Evolutionary conservation across 2,888 invertebrate genomes (phyloP), one percentile per base, ranked within the genome.

Genomic region (Athalia circularis): DNA sequence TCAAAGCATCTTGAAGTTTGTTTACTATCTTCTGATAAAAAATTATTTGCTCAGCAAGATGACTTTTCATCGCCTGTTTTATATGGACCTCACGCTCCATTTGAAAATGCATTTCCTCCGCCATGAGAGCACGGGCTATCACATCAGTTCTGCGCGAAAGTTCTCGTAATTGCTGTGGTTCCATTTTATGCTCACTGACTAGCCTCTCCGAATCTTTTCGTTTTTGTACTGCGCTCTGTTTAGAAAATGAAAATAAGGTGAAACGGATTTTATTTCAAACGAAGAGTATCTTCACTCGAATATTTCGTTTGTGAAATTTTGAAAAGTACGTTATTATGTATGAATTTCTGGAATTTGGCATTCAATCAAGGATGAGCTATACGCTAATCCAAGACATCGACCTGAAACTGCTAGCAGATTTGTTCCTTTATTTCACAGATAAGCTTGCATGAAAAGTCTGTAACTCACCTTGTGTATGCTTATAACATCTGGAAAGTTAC

Each of bases 81-180:
- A 98, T 93, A 91, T 99, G 98, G 61, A 93, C 93, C 65, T 96
- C 95, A 83, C 98, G 93, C 88, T 98, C 97, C 47, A 92, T 91
- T 88, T 98, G 97, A 89, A 99, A 98, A 90, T 99, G 97, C 85
- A 95, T 95, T 84, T 99, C 95, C 92, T 99, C 99, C 77, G 99
- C 98, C 89, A 99, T 93, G 80, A 98, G 94, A 2, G 97, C 95
- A 89, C 98, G 98, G 0, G 98, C 97, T 86, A 99, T 95, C 13
- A 97, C 94, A 90, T 99, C 98, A 0, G 97, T 96, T 85, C 98
- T 93, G 83, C 95, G 93, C 81, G 95, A 92, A 9, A 98, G 95
- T 87, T 96, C 96, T 82, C 95, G 94, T 81, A 97, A 92, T 87
- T 97, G 96, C 15, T 93, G 93, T 80, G 95, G 94, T 84, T 95